phyloP scores from a whole-genome alignment of 2,888 invertebrate genomes.

The Pediacus dermestoides region DNA sequence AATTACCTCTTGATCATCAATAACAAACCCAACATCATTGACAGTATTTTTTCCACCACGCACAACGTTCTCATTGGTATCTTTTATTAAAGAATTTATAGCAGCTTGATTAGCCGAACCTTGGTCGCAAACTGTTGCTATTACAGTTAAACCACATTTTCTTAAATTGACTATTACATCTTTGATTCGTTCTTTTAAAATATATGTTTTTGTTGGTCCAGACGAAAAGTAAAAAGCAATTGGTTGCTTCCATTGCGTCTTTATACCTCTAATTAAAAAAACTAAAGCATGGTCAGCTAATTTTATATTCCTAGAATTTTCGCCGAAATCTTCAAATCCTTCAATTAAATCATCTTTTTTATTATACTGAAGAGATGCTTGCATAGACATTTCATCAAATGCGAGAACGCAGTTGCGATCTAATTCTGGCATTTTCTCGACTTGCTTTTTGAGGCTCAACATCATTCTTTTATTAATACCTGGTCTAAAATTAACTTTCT shows the following conservation, averaged over 20 bases:
- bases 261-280: slow-evolving; percentile 16
- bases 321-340: background rate
- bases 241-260: slow-evolving; percentile 18
- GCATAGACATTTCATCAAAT: slow-evolving; percentile 10
- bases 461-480: slow-evolving; percentile 14
- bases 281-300: slow-evolving; percentile 17
- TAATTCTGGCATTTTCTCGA: background rate
- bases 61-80: background rate
- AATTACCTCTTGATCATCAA: background rate
- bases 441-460: slow-evolving; percentile 4
- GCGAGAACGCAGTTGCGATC: background rate
- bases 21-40: background rate
- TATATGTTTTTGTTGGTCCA: too few relatives aligned
- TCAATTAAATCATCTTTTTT: background rate
- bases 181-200: too few relatives aligned
- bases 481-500: slow-evolving; percentile 1
- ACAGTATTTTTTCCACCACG: background rate
- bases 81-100: background rate
- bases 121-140: slow-evolving; percentile 8
- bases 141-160: too few relatives aligned
- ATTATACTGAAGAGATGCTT: background rate
- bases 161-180: too few relatives aligned
- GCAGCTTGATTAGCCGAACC: slow-evolving; percentile 2
- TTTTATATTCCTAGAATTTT: background rate
- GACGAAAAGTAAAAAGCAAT: slow-evolving; percentile 17